Evolutionary conservation across 2,113 vertebrate genomes (phyloP), one percentile per base, ranked within the genome.

Genomic region (Chloropsis hardwickii): DNA sequence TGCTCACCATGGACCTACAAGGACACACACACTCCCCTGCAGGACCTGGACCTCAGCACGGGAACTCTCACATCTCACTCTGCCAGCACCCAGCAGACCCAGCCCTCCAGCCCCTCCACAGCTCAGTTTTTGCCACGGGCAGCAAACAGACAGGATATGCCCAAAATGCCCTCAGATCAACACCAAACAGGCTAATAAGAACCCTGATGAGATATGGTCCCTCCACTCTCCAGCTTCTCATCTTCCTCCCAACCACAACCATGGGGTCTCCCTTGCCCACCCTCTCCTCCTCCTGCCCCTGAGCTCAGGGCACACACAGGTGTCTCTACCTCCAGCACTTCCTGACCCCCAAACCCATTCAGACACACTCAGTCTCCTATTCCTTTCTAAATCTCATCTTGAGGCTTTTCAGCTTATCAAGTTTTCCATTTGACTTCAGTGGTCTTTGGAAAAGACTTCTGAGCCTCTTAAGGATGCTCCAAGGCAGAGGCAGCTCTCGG

Each of bases 1-100:
- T 77, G 67, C 62, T 45, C 56, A 47, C 37, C 15, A 2, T 0
- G 24, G 66, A 66, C 44, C 48, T 50, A 2, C 0, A 0, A 20
- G 37, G 66, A 86, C n/a, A 42, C 50, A 27, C 10, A 42, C 5
- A 13, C 11, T 2, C 25, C 29, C 35, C 37, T 4, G 0, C n/a
- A 53, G 84, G 42, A 66, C 33, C 44, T 10, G 2, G 15, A 47
- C 1, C 37, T 76, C 66, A 40, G 47, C 53, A 53, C 6, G 1
- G 2, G n/a, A 85, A 65, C 39, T 44, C 37, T 62, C 61, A 11
- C 57, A 54, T 6, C 40, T 21, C 67, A 11, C 7, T 31, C 14
- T 31, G 45, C 22, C 31, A 67, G 37, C 8, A 10, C 11, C 17
- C 62, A 37, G 35, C 33, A 77, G 9, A 39, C 14, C n/a, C 82